Conservation (phyloP, 92 coral and sea anemone species). For the Phenganax stokvisi region DNA sequence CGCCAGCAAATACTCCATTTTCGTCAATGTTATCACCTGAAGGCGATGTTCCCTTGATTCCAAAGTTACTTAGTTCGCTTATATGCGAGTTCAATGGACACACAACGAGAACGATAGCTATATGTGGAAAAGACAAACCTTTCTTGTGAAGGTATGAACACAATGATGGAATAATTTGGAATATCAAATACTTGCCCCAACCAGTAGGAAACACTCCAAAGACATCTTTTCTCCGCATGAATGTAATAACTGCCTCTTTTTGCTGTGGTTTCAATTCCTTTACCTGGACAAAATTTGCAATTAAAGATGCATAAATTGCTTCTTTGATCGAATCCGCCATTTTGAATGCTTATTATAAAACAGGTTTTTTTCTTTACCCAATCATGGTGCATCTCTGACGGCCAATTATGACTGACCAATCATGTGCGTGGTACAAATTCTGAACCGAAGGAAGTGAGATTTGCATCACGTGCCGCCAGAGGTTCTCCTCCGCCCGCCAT, state of each 20-base stretch:
- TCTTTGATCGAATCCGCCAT: neutral
- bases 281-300: neutral
- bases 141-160: conserved; percentile 33
- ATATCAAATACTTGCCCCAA: conserved; percentile 48
- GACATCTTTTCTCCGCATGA: conserved; percentile 41
- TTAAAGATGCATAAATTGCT: neutral
- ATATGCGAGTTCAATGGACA: conserved; percentile 59
- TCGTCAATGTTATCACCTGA: conserved; percentile 39
- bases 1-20: no score
- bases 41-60: conserved; percentile 28
- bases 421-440: neutral
- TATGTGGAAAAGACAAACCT: conserved; percentile 49
- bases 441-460: conserved; percentile 9
- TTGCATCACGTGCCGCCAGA: conserved; percentile 3
- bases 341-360: neutral
- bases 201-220: conserved; percentile 52
- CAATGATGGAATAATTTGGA: conserved; percentile 48
- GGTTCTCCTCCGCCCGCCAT: neutral
- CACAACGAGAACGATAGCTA: conserved; percentile 50
- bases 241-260: conserved; percentile 22
- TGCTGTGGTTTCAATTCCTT: conserved; percentile 17
- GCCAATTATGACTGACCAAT: conserved; percentile 13
- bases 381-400: neutral
- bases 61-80: conserved; percentile 38
- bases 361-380: neutral